Evolutionary conservation across 2,888 invertebrate genomes (phyloP).

Genomic region (Tachystola acroxantha): DNA sequence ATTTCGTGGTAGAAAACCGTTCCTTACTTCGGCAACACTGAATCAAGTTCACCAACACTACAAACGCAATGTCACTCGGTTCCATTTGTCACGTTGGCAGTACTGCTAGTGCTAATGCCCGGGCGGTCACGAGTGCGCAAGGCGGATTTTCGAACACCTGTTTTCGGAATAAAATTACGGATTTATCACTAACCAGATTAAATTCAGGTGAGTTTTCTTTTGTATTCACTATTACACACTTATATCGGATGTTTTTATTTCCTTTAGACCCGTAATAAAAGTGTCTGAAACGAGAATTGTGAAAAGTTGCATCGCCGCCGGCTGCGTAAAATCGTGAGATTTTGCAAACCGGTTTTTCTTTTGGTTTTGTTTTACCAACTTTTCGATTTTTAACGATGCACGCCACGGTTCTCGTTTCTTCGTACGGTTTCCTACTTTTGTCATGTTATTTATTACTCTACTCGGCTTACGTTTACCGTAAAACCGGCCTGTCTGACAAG

Average conservation of each 20-base stretch:
- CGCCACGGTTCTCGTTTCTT: constrained; percentile 14
- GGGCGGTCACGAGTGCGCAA: constrained; percentile 66
- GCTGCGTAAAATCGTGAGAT: constrained; percentile 54
- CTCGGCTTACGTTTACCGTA: background rate
- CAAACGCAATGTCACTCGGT: constrained; percentile 13
- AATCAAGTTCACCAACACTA: constrained; percentile 4
- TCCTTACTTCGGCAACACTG: constrained; percentile 11
- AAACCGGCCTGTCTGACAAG: background rate
- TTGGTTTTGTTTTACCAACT: constrained; percentile 32
- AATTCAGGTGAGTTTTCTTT: constrained; percentile 31
- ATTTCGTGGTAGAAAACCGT: constrained; percentile 2
- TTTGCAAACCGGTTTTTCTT: constrained; percentile 53
- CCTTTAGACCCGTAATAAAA: constrained; percentile 12
- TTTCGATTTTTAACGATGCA: constrained; percentile 37
- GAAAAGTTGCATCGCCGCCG: constrained; percentile 37
- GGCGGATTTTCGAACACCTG: constrained; percentile 29
- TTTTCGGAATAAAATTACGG: constrained; percentile 33
- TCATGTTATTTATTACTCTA: background rate
- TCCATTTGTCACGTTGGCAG: constrained; percentile 44
- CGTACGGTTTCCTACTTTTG: constrained; percentile 1
- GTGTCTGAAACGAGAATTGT: background rate
- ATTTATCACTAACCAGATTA: constrained; percentile 28
- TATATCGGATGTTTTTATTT: too few relatives aligned
- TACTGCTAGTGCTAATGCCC: constrained; percentile 63
- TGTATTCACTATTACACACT: too few relatives aligned